Evolutionary conservation across 2,797 vertebrate genomes (phyloP), one percentile per base, ranked within the genome.

Genomic region (Hippocampus kuda): DNA sequence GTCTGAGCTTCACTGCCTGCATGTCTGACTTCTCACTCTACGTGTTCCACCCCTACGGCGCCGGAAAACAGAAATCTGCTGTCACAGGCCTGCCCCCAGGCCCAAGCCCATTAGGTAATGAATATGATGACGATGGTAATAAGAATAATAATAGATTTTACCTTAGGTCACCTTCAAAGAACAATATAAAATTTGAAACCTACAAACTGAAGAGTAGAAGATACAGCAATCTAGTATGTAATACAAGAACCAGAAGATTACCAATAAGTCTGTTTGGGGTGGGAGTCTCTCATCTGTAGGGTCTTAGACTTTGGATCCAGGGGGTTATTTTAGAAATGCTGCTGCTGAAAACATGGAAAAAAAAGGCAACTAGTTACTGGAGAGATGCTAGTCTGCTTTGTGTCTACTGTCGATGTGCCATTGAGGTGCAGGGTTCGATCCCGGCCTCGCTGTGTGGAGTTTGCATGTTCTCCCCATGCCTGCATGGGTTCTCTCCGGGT

Each of bases 1-100:
- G 97, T 70, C 88, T 99, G 82, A 99, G 97, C 88, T 99, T 99
- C 77, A 99, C 96, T 0, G 97, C 97, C 61, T 98, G 97, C 89
- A 99, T 99, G 97, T 99, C 97, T 0, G 97, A 99, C 87, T 99
- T 99, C 71, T 99, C 97, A 44, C 93, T 99, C 6, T 99, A 94
- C 0, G 97, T 99, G 30, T 99, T 99, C 83, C 96, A 99, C 83
- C 97, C 96, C 0, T 99, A 99, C 0, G 97, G 97, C 70, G 95
- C 97, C 27, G 97, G 97, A 2, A 99, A 99, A 74, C 97, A 99
- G 67, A 99, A 98, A 71, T 92, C 94, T 49, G 90, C 93, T 0
- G 94, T 98, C 42, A 93, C 94, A 34, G 95, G 94, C 42, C 89
- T 98, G n/a, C 91, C 94, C 8, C 88, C 96, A 0, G 94, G 94